phyloP scores from a whole-genome alignment of 2,888 invertebrate genomes.

The Stegana nigrithorax region DNA sequence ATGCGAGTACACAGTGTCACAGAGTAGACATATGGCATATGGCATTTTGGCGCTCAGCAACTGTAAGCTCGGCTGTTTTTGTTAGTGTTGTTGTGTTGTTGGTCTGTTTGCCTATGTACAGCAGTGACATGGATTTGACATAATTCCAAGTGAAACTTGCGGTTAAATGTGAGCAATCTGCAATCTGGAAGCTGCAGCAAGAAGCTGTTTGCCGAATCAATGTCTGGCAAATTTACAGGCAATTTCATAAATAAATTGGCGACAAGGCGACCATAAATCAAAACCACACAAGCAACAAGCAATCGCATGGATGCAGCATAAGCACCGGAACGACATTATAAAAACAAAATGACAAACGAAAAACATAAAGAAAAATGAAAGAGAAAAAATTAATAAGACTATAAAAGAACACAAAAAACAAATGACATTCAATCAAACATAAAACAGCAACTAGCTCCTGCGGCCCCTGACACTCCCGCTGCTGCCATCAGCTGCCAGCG shows the following conservation, averaged over 20 bases:
- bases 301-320: neutral
- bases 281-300: neutral
- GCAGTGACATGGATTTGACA: no score
- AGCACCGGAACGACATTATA: neutral
- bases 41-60: no score
- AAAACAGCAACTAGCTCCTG: neutral
- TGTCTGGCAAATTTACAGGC: neutral
- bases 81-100: slow-evolving; percentile 5
- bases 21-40: no score
- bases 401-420: neutral
- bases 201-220: neutral
- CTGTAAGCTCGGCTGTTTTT: no score
- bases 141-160: no score
- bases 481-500: neutral
- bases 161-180: no score
- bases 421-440: slow-evolving; percentile 1
- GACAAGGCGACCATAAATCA: slow-evolving; percentile 1
- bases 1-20: no score
- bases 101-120: neutral
- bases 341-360: neutral
- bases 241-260: slow-evolving; percentile 8
- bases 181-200: no score
- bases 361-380: neutral
- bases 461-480: no score
- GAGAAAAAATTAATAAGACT: neutral